Evolutionary conservation across 1,140 invertebrate species (phyloP).

Genomic region (Drosophila elegans): DNA sequence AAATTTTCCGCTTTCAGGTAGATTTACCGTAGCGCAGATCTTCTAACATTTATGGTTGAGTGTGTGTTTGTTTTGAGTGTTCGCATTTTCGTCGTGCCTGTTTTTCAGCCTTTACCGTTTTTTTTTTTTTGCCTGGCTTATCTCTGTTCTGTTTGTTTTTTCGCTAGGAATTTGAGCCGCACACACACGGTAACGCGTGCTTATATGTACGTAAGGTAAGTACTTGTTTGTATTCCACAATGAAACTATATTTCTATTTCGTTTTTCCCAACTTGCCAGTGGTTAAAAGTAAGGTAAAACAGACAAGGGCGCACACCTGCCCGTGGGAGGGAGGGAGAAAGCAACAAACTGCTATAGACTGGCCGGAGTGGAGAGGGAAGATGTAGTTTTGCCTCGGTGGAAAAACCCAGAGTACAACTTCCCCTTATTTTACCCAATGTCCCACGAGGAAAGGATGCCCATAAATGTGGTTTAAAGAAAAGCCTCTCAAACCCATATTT

Average conservation of each 20-base stretch:
- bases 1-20: constrained; percentile 83
- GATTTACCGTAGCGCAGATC: constrained; percentile 68
- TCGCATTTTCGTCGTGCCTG: constrained; percentile 50
- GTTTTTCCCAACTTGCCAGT: constrained; percentile 20
- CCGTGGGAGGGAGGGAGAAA: constrained; percentile 11
- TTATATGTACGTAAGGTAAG: constrained; percentile 6
- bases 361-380: not conserved
- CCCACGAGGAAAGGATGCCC: not conserved
- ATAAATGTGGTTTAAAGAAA: constrained; percentile 1
- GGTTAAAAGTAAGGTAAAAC: constrained; percentile 26
- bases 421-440: constrained; percentile 1
- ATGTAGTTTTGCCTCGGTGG: not conserved
- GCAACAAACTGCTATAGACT: not conserved
- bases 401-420: constrained; percentile 4
- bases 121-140: constrained; percentile 48
- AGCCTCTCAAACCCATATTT: constrained; percentile 4
- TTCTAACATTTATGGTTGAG: constrained; percentile 35
- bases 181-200: not conserved
- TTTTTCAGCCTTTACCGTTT: constrained; percentile 53
- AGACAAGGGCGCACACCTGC: constrained; percentile 53
- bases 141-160: constrained; percentile 63
- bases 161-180: constrained; percentile 61
- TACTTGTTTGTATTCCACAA: constrained; percentile 30
- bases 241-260: constrained; percentile 46
- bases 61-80: constrained; percentile 30